Evolutionary conservation across 1,140 invertebrate species (phyloP).

Genomic region (Penaeus indicus): DNA sequence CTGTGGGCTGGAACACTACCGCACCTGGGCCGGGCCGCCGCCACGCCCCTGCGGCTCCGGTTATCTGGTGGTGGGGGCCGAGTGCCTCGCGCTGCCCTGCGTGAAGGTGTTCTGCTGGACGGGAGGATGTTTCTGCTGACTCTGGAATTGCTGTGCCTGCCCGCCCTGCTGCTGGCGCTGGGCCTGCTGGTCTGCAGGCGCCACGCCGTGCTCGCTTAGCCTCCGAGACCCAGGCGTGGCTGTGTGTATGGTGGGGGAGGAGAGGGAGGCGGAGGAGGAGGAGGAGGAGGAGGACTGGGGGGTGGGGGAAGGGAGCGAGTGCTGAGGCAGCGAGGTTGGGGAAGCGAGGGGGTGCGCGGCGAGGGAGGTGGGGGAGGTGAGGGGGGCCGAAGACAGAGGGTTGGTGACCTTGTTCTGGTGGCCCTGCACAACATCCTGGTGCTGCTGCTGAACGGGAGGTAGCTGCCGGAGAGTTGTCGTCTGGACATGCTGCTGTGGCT

Average conservation of each 20-base stretch:
- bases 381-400: background rate
- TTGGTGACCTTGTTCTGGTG: background rate
- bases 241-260: background rate
- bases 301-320: background rate
- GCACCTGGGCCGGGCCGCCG: background rate
- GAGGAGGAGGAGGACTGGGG: background rate
- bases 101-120: conserved; percentile 35
- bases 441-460: background rate
- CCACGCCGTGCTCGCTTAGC: background rate
- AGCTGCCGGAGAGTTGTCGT: background rate
- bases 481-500: background rate
- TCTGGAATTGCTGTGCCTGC: background rate
- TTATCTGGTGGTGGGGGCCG: conserved; percentile 24
- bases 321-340: too few relatives aligned
- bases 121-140: background rate
- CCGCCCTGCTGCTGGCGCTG: background rate
- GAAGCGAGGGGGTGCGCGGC: background rate
- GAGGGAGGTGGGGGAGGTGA: conserved; percentile 9
- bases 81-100: background rate
- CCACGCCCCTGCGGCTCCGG: background rate
- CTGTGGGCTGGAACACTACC: background rate
- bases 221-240: background rate
- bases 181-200: conserved; percentile 1
- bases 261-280: background rate
- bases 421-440: background rate